Evolutionary conservation across 2,888 invertebrate species (phyloP).

Genomic region (Heteromyza rotundicornis): DNA sequence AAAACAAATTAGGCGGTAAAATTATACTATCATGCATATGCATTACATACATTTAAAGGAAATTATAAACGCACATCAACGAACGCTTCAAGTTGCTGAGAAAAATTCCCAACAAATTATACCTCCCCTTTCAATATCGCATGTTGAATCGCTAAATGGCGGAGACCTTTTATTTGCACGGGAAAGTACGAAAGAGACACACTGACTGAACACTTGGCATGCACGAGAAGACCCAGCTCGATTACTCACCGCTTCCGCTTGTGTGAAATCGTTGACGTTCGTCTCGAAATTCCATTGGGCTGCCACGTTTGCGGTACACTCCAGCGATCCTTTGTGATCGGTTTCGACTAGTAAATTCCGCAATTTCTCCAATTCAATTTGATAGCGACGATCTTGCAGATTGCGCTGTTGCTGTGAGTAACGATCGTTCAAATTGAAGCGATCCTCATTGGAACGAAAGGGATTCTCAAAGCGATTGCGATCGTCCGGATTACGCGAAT

Average conservation of each 20-base stretch:
- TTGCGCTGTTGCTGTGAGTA: conserved; percentile 65
- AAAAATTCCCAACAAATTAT: neutral
- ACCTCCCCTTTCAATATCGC: conserved; percentile 29
- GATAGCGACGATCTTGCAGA: conserved; percentile 57
- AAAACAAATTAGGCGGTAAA: too few species aligned
- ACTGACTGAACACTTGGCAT: neutral
- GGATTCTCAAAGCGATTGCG: conserved; percentile 49
- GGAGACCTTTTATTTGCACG: neutral
- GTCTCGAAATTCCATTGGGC: conserved; percentile 91
- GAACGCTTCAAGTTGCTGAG: neutral
- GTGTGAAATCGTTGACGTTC: conserved; percentile 82
- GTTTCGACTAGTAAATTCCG: conserved; percentile 70
- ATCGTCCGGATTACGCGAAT: conserved; percentile 31
- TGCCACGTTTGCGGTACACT: conserved; percentile 84
- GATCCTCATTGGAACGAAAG: conserved; percentile 48
- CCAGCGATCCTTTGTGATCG: conserved; percentile 78
- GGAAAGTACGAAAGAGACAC: neutral
- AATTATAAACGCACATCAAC: neutral
- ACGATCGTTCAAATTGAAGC: conserved; percentile 50
- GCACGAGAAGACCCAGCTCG: too few species aligned
- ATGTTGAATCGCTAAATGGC: conserved; percentile 28
- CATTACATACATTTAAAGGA: neutral
- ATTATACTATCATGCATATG: neutral
- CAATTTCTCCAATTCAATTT: conserved; percentile 57
- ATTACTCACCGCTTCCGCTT: conserved; percentile 80